A percentile compares a stretch with the other conserved stretches of the same genome.
Evolutionary conservation across 2,888 invertebrate genomes (phyloP).

Genomic region (Fissipunctia ypsillon): DNA sequence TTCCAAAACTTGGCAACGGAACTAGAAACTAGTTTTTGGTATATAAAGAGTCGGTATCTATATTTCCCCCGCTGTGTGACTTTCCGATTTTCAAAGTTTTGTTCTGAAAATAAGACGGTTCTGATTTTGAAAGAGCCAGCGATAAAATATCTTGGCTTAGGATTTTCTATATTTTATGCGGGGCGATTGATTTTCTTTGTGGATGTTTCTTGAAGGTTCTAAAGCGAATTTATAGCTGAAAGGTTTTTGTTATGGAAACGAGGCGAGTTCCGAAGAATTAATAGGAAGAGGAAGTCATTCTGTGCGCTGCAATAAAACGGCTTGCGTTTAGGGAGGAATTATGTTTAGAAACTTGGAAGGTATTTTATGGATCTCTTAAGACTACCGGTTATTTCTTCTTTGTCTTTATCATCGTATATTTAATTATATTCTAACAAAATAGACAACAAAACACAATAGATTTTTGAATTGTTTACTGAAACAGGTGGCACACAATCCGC

Average conservation of each 20-base stretch:
- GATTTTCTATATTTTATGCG: constrained; percentile 60
- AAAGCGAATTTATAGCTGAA: constrained; percentile 58
- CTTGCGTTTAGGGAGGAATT: constrained; percentile 39
- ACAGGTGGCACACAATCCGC: too few relatives aligned
- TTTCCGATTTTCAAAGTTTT: constrained; percentile 62
- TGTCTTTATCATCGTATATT: background rate
- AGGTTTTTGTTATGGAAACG: constrained; percentile 63
- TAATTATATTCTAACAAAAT: too few relatives aligned
- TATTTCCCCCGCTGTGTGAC: constrained; percentile 58
- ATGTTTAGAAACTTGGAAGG: constrained; percentile 17
- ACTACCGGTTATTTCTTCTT: constrained; percentile 3
- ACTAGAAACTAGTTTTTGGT: constrained; percentile 44
- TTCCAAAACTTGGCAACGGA: constrained; percentile 11
- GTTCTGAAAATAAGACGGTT: constrained; percentile 60
- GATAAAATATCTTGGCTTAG: constrained; percentile 60
- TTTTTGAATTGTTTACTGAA: too few relatives aligned
- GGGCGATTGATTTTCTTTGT: constrained; percentile 64
- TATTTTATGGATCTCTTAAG: constrained; percentile 7
- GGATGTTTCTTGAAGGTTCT: constrained; percentile 58
- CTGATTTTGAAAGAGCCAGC: constrained; percentile 61
- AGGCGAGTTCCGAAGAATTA: constrained; percentile 53
- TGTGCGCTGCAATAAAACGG: constrained; percentile 47
- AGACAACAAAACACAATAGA: too few relatives aligned
- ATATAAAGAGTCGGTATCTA: constrained; percentile 53
- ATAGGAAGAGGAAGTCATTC: constrained; percentile 55